Conservation (phyloP, 2,113 vertebrate genomes). For the Otis tarda region DNA sequence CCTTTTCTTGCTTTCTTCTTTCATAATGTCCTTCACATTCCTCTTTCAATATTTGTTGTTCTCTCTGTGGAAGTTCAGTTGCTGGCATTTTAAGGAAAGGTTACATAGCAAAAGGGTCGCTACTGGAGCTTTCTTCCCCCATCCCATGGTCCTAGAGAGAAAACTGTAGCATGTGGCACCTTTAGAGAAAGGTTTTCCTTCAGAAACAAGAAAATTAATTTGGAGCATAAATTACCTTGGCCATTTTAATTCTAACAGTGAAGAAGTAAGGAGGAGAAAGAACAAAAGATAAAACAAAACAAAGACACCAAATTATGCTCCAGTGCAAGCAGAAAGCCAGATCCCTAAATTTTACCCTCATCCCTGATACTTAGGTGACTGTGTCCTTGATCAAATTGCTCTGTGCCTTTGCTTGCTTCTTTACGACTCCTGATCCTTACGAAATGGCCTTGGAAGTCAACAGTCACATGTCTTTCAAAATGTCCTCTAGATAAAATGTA, state of each 20-base stretch:
- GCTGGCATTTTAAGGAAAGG: constrained; percentile 46
- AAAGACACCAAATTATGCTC: background rate
- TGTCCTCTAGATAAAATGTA: background rate
- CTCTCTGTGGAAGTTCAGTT: background rate
- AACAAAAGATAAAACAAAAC: background rate
- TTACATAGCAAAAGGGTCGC: constrained; percentile 14
- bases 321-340: background rate
- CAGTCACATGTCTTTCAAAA: background rate
- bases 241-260: background rate
- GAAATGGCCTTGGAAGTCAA: background rate
- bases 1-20: constrained; percentile 32
- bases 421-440: background rate
- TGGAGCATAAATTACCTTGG: background rate
- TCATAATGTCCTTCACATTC: constrained; percentile 27
- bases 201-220: background rate
- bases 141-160: background rate
- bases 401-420: background rate
- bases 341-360: background rate
- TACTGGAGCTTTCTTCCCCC: background rate
- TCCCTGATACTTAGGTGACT: background rate
- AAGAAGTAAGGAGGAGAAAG: background rate
- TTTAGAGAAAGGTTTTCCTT: background rate
- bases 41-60: constrained; percentile 39
- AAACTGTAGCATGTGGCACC: background rate
- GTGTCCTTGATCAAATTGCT: background rate